phyloP scores from a whole-genome alignment of 1,140 invertebrate genomes.

The Pomacea maculata region DNA sequence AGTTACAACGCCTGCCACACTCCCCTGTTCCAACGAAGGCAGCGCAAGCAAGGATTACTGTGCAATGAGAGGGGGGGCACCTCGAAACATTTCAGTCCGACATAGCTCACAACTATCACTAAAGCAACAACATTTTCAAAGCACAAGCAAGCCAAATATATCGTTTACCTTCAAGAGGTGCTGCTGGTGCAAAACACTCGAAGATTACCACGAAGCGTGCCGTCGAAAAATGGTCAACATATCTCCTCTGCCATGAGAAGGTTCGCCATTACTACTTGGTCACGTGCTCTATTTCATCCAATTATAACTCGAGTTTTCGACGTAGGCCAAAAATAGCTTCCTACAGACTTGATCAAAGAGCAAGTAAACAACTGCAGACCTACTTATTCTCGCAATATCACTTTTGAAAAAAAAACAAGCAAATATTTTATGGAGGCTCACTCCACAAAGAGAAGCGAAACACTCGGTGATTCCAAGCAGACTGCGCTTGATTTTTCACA shows the following conservation, averaged over 20 bases:
- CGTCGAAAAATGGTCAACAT: conserved; percentile 17
- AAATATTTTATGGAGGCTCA: no score
- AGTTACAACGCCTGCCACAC: conserved; percentile 17
- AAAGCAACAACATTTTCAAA: neutral
- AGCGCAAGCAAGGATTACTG: conserved; percentile 9
- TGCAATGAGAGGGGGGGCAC: conserved; percentile 15
- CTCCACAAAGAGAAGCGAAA: no score
- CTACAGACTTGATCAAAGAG: conserved; percentile 21
- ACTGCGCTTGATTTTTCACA: no score
- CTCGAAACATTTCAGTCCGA: conserved; percentile 19
- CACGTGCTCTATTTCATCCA: conserved; percentile 31
- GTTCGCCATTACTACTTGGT: conserved; percentile 33
- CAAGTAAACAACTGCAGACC: conserved; percentile 18
- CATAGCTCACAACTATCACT: neutral
- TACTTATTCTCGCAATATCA: neutral
- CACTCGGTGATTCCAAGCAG: no score
- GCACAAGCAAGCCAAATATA: neutral
- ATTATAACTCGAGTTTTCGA: conserved; percentile 30
- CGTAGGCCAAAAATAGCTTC: conserved; percentile 26
- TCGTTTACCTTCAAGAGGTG: conserved; percentile 9
- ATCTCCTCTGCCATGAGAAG: conserved; percentile 12
- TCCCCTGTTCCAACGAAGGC: conserved; percentile 11
- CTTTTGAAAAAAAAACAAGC: no score
- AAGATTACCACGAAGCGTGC: conserved; percentile 6
- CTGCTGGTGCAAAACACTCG: conserved; percentile 6